phyloP scores from a whole-genome alignment of 1,140 invertebrate genomes.

The Bactericera cockerelli region DNA sequence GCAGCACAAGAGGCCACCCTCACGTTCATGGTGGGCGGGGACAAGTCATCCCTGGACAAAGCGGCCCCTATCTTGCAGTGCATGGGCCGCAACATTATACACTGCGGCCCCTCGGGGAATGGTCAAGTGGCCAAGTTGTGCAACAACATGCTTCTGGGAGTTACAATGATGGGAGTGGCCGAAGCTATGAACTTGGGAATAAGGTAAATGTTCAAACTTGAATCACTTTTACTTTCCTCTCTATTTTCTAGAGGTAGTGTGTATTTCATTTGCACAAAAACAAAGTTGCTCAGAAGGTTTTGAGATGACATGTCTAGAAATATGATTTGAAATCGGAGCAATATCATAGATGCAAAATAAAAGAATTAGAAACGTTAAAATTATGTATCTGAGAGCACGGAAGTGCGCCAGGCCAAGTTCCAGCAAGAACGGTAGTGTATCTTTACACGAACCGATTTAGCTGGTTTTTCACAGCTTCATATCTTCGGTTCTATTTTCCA shows the following conservation, averaged over 20 bases:
- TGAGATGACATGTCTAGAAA: too few relatives aligned
- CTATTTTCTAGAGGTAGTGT: background rate
- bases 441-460: too few relatives aligned
- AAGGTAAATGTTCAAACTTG: slow-evolving; percentile 45
- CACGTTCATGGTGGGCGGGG: slow-evolving; percentile 92
- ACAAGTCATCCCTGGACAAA: slow-evolving; percentile 46
- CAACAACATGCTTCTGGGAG: slow-evolving; percentile 91
- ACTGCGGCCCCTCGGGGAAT: slow-evolving; percentile 78
- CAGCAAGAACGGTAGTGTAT: too few relatives aligned
- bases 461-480: too few relatives aligned
- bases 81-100: slow-evolving; percentile 84
- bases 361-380: too few relatives aligned
- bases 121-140: slow-evolving; percentile 94
- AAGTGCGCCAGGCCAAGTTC: too few relatives aligned
- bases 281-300: too few relatives aligned
- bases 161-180: slow-evolving; percentile 76
- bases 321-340: too few relatives aligned
- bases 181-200: slow-evolving; percentile 87
- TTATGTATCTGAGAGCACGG: too few relatives aligned
- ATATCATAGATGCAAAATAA: too few relatives aligned
- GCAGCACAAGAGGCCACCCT: slow-evolving; percentile 80
- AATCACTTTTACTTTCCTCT: background rate
- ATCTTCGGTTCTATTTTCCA: too few relatives aligned
- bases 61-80: slow-evolving; percentile 41
- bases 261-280: too few relatives aligned